A percentile compares a stretch with the other conserved stretches of the same genome.
phyloP scores from a whole-genome alignment of 2,113 vertebrate genomes.

The Platanista minor region DNA sequence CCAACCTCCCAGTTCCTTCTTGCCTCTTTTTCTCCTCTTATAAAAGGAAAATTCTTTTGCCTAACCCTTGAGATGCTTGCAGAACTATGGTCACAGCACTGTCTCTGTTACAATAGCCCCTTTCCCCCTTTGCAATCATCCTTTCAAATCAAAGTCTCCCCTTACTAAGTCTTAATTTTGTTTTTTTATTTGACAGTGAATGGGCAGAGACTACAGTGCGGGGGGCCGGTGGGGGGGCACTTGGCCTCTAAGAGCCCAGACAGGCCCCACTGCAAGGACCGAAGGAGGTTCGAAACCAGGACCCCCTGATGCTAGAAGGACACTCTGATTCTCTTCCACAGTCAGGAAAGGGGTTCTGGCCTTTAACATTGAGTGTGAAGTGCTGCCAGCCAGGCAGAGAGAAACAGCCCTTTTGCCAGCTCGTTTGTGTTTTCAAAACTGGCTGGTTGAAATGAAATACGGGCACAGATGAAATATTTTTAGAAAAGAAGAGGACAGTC shows the following conservation, averaged over 20 bases:
- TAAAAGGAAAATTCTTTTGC: background rate
- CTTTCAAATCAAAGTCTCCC: background rate
- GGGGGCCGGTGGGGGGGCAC: too few species aligned
- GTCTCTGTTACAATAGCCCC: background rate
- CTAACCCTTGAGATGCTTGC: background rate
- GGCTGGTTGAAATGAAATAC: background rate
- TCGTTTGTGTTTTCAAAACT: conserved; percentile 37
- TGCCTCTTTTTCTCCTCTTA: background rate
- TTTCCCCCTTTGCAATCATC: background rate
- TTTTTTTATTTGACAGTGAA: background rate
- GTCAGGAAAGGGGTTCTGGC: background rate
- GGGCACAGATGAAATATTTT: background rate
- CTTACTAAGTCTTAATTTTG: background rate
- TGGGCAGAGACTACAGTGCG: background rate
- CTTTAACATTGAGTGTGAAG: background rate
- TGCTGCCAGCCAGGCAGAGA: background rate
- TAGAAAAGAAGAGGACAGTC: background rate
- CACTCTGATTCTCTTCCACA: background rate
- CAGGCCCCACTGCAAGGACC: background rate
- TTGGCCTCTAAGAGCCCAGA: background rate
- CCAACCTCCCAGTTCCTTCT: background rate
- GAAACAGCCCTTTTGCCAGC: background rate
- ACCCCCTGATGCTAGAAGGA: background rate
- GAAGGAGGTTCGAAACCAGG: background rate
- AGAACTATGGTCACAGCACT: background rate